phyloP scores from a whole-genome alignment of 2,888 invertebrate genomes.

The Odontocerum albicorne region DNA sequence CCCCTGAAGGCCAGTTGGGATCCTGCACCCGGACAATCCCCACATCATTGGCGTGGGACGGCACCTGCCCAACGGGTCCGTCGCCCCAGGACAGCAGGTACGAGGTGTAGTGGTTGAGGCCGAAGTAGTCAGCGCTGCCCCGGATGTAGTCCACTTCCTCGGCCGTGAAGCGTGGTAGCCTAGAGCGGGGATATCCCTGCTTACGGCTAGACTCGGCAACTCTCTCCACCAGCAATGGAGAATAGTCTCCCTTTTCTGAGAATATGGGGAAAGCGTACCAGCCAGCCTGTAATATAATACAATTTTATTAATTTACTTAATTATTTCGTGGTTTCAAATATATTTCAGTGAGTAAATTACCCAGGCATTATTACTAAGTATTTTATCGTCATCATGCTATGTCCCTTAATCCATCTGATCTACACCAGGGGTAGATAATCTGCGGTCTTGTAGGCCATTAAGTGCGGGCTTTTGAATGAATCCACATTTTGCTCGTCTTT shows the following conservation, averaged over 20 bases:
- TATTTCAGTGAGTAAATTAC: no score
- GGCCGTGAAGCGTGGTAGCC: conserved; percentile 58
- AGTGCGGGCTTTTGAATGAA: no score
- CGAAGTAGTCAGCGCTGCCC: conserved; percentile 56
- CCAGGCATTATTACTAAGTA: no score
- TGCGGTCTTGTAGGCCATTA: no score
- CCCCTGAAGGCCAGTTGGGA: conserved; percentile 61
- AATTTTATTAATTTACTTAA: no score
- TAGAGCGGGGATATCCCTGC: conserved; percentile 59
- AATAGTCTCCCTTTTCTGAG: conserved; percentile 59
- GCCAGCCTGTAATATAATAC: no score
- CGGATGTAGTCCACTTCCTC: conserved; percentile 52
- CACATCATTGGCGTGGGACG: conserved; percentile 64
- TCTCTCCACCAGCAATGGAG: conserved; percentile 54
- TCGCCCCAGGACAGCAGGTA: conserved; percentile 52
- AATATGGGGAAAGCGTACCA: conserved; percentile 61
- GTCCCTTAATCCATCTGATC: no score
- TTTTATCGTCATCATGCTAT: no score
- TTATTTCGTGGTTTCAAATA: no score
- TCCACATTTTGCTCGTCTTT: no score
- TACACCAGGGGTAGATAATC: no score
- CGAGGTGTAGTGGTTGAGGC: conserved; percentile 55
- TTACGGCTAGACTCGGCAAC: conserved; percentile 56
- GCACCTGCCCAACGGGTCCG: conserved; percentile 49
- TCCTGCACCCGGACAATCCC: conserved; percentile 60